Base-by-base conservation (phyloP, 2,797 vertebrate genomes). In the Margarornis squamiger region DNA sequence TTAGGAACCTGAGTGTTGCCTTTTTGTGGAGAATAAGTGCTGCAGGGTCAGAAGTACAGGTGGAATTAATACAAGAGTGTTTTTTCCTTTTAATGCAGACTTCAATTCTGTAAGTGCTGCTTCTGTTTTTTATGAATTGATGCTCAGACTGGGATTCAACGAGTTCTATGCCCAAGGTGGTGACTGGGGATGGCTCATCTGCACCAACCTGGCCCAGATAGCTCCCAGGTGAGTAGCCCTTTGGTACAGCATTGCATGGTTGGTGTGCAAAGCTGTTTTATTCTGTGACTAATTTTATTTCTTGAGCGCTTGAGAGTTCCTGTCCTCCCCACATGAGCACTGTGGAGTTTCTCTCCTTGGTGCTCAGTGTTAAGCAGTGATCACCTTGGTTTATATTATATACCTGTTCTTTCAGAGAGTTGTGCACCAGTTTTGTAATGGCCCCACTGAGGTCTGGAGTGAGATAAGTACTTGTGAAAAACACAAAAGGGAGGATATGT, bases 81-180 rank as follows among this genome's bases (percentile, higher is more conserved):
- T 68, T 12, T 62, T 26, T 45, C 63, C 36, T 74, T 74, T 70
- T 6, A 39, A 73, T 58, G 36, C 93, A 98, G 98, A 70, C 14
- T 96, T 98, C 34, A n/a, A 98, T 36, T 67, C 97, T 0, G 94
- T 98, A 71, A 97, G 96, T 18, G 92, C 97, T 0, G 98, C 98
- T 74, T 97, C 97, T 58, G 51, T 98, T 51, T 98, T 98, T 68
- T 98, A 97, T 30, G 98, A 98, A 39, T 51, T 98, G 95, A 98
- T 98, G 98, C 93, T 83, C 39, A 95, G 97, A 14, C 95, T 98
- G 84, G 98, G 98, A 57, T 98, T 98, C 91, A 90, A 18, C 2
- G 91, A 98, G 52, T 98, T 98, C 95, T 98, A 98, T 1, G 6
- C 91, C 7, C 98, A 98, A 84, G 98, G 98, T 2, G 98, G 98